These are phyloP conservation scores for Formica exsecta DNA, from an alignment of 1,140 invertebrate genomes.

Conservation along the genomic window DNA sequence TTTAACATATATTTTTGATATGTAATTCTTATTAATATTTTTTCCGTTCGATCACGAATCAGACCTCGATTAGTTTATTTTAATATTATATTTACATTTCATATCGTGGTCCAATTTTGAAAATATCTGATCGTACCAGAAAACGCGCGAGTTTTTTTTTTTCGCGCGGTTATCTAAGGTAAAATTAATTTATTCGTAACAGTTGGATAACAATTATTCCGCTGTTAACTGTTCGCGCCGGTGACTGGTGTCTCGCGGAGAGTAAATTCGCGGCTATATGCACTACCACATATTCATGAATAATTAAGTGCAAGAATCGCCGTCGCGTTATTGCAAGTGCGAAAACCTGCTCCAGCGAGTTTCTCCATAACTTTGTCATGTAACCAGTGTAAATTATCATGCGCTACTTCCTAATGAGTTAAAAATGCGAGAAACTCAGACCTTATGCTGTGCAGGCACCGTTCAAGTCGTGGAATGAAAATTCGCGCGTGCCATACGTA, in stretches of 20 bases:
- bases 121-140: too few relatives aligned
- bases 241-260: constrained; percentile 18
- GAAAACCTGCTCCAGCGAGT: constrained; percentile 36
- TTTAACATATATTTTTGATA: too few relatives aligned
- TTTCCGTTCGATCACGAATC: background rate
- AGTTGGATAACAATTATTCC: constrained; percentile 19
- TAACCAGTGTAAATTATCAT: constrained; percentile 55
- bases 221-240: background rate
- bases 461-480: constrained; percentile 15
- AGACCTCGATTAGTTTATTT: background rate
- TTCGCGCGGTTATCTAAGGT: background rate
- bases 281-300: constrained; percentile 27
- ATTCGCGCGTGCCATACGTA: background rate
- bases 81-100: background rate
- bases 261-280: constrained; percentile 42
- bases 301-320: constrained; percentile 51
- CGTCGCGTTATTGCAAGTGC: constrained; percentile 32
- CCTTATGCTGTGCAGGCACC: constrained; percentile 31
- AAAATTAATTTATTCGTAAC: constrained; percentile 29
- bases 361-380: constrained; percentile 35
- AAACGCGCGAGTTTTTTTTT: background rate
- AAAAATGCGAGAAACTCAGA: constrained; percentile 35
- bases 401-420: constrained; percentile 53
- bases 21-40: background rate
- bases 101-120: background rate